These are phyloP conservation scores for Drosophila malerkotliana DNA, from an alignment of 1,140 invertebrate species.

Conservation along the genomic window DNA sequence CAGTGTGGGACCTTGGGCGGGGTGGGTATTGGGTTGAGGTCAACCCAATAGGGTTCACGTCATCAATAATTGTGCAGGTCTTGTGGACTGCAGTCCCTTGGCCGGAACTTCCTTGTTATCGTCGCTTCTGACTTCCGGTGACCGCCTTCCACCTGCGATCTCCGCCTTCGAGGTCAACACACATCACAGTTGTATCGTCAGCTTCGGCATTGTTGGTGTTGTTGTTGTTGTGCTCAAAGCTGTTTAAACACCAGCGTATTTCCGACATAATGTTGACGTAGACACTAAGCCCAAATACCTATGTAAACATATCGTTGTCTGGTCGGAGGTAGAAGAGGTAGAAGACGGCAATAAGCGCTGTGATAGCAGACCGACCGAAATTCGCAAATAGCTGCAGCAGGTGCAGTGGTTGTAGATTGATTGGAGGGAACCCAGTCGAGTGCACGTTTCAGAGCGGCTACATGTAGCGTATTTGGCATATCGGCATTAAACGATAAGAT, in stretches of 20 bases:
- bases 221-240: slow-evolving; percentile 13
- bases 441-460: slow-evolving; percentile 17
- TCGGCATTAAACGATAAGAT: slow-evolving; percentile 46
- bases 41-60: slow-evolving; percentile 12
- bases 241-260: slow-evolving; percentile 47
- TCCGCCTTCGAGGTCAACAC: slow-evolving; percentile 28
- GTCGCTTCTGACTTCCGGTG: slow-evolving; percentile 11
- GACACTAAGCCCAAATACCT: slow-evolving; percentile 29
- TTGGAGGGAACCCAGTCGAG: background rate
- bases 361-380: background rate
- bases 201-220: background rate
- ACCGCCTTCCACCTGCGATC: slow-evolving; percentile 18
- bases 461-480: slow-evolving; percentile 13
- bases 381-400: background rate
- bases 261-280: slow-evolving; percentile 44
- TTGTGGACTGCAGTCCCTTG: background rate
- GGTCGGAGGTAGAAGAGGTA: background rate
- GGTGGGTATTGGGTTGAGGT: background rate
- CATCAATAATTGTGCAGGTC: slow-evolving; percentile 37
- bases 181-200: slow-evolving; percentile 6
- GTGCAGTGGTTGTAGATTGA: slow-evolving; percentile 4
- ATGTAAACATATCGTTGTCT: slow-evolving; percentile 8
- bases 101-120: slow-evolving; percentile 18
- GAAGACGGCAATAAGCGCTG: background rate
- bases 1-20: background rate